Base-by-base conservation (phyloP, 2,888 invertebrate species). In the Fragum fragum region DNA sequence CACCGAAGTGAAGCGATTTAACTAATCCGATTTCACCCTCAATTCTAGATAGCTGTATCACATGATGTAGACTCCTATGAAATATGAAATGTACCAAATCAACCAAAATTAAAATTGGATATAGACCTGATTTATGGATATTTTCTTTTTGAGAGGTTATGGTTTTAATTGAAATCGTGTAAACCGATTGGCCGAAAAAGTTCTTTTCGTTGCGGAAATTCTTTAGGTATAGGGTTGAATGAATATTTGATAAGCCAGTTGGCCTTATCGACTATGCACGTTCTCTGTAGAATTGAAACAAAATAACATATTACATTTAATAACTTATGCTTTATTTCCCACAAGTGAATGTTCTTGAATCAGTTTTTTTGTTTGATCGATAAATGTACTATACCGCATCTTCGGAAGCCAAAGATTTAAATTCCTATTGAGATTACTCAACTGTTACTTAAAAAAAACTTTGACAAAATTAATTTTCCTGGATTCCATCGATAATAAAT, bases 1-100 rank as follows among this genome's bases (percentile, higher is more conserved):
- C 66, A 66, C 66, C 42, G 39, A n/a, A 21, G 42, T 42, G 66
- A 66, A 36, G 66, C 66, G 42, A 42, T 66, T 66, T 66, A 36
- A 42, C 66, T 66, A 66, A 66, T 66, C 66, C 66, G 66, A 66
- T 66, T 66, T 42, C 39, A 66, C 66, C 42, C 66, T 36, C 23
- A 47, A 47, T 47, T 47, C 47, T 5, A 18, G 14, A 47, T 47
- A 14, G 47, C 47, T n/a, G n/a, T 47, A 47, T 47, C 47, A 14
- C 7, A 14, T 47, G 39, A 23, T 42, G 52, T 7, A 5, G 21
- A 7, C 52, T 52, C 18, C 5, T 16, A n/a, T 21, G 52, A 52
- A 7, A n/a, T n/a, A 3, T n/a, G 52, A 16, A n/a, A 52, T n/a
- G n/a, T 3, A 52, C 52, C 21, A 21, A 16, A n/a, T 52, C 21